A percentile compares a stretch with the other conserved stretches of the same genome.
phyloP scores from a whole-genome alignment of 2,888 invertebrate genomes.

The Scaptomyza cyrtandrae region DNA sequence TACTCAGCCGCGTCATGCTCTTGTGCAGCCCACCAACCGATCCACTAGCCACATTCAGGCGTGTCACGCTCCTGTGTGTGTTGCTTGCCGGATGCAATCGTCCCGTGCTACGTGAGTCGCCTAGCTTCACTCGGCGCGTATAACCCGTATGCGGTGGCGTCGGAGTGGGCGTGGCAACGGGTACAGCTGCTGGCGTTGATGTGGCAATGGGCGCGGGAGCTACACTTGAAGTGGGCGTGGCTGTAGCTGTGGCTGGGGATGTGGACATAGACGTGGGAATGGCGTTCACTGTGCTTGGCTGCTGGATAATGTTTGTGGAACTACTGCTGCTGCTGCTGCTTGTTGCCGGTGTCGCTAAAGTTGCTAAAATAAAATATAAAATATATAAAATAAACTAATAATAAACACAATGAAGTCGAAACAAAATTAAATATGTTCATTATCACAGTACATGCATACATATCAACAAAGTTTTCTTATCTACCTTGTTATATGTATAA shows the following conservation, averaged over 20 bases:
- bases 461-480: too few species aligned
- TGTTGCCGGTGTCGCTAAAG: constrained; percentile 41
- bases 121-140: constrained; percentile 88
- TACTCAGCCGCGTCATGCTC: constrained; percentile 92
- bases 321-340: constrained; percentile 24
- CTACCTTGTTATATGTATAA: too few species aligned
- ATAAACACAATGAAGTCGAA: too few species aligned
- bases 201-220: constrained; percentile 47
- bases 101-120: constrained; percentile 91
- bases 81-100: constrained; percentile 88
- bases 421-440: too few species aligned
- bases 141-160: constrained; percentile 85
- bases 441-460: too few species aligned
- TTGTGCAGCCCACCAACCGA: constrained; percentile 92
- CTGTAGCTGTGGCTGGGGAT: constrained; percentile 45
- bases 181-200: constrained; percentile 55
- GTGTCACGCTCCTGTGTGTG: constrained; percentile 91
- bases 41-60: constrained; percentile 90
- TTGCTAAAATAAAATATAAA: constrained; percentile 1
- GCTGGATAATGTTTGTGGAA: constrained; percentile 35
- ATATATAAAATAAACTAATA: too few species aligned
- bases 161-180: constrained; percentile 77
- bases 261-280: constrained; percentile 24
- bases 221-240: constrained; percentile 40
- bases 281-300: constrained; percentile 28